A percentile compares a stretch with the other conserved stretches of the same genome.
These are phyloP conservation scores for Plectus sambesii DNA, from an alignment of 1,140 invertebrate genomes.

Conservation along the genomic window DNA sequence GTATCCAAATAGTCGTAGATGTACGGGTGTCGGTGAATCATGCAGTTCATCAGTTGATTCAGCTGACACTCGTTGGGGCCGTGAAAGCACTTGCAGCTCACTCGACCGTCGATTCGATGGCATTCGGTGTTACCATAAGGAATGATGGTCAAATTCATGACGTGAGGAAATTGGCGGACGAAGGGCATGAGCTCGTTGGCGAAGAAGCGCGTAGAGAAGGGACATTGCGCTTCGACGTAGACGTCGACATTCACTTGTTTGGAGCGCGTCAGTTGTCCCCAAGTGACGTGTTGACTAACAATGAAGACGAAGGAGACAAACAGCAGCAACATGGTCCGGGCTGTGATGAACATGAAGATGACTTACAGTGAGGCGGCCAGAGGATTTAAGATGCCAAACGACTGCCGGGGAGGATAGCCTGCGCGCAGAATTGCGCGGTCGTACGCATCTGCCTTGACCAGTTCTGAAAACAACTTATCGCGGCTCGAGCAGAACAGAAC, in stretches of 20 bases:
- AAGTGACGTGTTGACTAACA: too few relatives aligned
- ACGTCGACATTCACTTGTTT: slow-evolving; percentile 25
- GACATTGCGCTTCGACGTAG: slow-evolving; percentile 43
- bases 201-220: slow-evolving; percentile 42
- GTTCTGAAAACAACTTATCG: too few relatives aligned
- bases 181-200: slow-evolving; percentile 33
- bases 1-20: slow-evolving; percentile 31
- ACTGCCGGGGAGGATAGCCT: too few relatives aligned
- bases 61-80: slow-evolving; percentile 37
- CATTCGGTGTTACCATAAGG: slow-evolving; percentile 45
- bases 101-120: slow-evolving; percentile 17
- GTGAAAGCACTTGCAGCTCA: slow-evolving; percentile 42
- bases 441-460: too few relatives aligned
- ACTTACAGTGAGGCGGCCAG: too few relatives aligned
- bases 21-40: slow-evolving; percentile 28
- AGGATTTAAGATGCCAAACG: too few relatives aligned
- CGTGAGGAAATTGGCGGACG: slow-evolving; percentile 27
- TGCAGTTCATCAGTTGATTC: slow-evolving; percentile 45
- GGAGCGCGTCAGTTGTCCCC: too few relatives aligned
- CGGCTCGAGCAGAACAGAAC: too few relatives aligned
- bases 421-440: too few relatives aligned
- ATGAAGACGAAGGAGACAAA: too few relatives aligned
- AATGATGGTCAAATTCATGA: slow-evolving; percentile 31
- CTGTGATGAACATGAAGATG: too few relatives aligned
- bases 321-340: too few relatives aligned